Evolutionary conservation across 2,113 vertebrate species (phyloP), one percentile per base, ranked within the genome.

Genomic region (Istiophorus platypterus): DNA sequence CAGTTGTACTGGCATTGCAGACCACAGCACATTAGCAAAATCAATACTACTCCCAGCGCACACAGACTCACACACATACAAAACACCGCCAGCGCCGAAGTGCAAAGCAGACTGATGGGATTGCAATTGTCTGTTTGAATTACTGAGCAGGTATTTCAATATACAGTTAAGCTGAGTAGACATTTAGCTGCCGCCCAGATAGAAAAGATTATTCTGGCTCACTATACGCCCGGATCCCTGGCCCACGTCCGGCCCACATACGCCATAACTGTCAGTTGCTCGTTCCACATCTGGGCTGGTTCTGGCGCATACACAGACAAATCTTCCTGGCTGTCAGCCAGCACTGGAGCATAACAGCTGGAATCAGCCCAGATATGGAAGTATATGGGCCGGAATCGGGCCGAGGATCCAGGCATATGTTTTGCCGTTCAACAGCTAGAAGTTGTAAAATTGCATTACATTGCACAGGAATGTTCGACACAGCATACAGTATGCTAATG

Each of bases 21-120:
- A 92, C 88, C 82, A 68, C 91, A 93, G 91, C 91, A 89, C 90
- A 92, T 94, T 92, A 91, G 75, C 71, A 59, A 75, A 81, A 93
- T 94, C 92, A 77, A 94, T 93, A 89, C 14, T 24, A 22, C 75
- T 79, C 39, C 78, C 81, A 57, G 29, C 34, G 12, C 24, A 3
- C 63, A 18, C 54, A 13, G 79, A 42, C 67, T 62, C 72, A 72
- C 72, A 37, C 66, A 65, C 72, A 41, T 27, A 66, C 14, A 51
- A 22, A 59, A 65, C 51, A 61, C 24, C 72, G 82, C 51, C 49
- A 76, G 76, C 78, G 62, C 47, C 34, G 58, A 67, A 79, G 57
- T 64, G 56, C 42, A 63, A 17, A 85, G 81, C 77, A 83, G 84
- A 88, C 82, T 78, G 89, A 89, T 86, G 89, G 73, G 80, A 82